A percentile compares a stretch with the other conserved stretches of the same genome.
phyloP scores from a whole-genome alignment of 2,113 vertebrate genomes.

The Halichoeres trimaculatus region DNA sequence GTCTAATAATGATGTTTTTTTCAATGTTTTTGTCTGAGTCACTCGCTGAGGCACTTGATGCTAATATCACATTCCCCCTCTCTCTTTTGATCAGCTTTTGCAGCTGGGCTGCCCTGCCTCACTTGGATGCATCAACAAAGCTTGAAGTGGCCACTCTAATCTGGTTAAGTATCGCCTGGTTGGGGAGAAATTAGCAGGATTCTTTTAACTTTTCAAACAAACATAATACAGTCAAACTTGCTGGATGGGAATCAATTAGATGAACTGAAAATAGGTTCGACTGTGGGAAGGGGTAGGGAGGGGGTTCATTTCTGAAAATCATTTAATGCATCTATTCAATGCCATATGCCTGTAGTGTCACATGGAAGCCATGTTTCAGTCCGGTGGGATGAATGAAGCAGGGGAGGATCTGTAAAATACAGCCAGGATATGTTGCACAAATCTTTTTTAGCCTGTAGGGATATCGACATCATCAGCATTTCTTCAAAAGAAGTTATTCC shows the following conservation, averaged over 20 bases:
- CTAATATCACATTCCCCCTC: conserved; percentile 82
- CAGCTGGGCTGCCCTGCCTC: conserved; percentile 82
- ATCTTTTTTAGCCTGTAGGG: conserved; percentile 46
- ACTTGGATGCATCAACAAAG: conserved; percentile 82
- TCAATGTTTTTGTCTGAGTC: conserved; percentile 81
- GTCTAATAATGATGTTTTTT: conserved; percentile 81
- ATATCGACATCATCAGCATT: conserved; percentile 48
- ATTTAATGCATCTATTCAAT: conserved; percentile 68
- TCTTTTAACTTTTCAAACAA: conserved; percentile 85
- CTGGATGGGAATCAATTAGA: conserved; percentile 79
- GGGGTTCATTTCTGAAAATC: conserved; percentile 70
- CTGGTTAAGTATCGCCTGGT: conserved; percentile 79
- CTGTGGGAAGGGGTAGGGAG: neutral
- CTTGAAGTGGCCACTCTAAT: conserved; percentile 83
- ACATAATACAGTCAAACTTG: conserved; percentile 79
- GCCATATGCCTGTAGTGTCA: conserved; percentile 64
- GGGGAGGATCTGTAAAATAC: conserved; percentile 57
- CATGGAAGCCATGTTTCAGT: conserved; percentile 63
- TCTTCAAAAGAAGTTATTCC: conserved; percentile 50
- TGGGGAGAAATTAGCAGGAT: conserved; percentile 78
- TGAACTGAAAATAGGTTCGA: conserved; percentile 73
- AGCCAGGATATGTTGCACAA: conserved; percentile 49
- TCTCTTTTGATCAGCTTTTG: conserved; percentile 82
- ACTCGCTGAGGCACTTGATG: conserved; percentile 79
- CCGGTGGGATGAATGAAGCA: conserved; percentile 60